These are phyloP conservation scores for Turritopsis dohrnii DNA, from an alignment of 30 jellyfish, hydroid and myxozoan species.

Conservation along the genomic window DNA sequence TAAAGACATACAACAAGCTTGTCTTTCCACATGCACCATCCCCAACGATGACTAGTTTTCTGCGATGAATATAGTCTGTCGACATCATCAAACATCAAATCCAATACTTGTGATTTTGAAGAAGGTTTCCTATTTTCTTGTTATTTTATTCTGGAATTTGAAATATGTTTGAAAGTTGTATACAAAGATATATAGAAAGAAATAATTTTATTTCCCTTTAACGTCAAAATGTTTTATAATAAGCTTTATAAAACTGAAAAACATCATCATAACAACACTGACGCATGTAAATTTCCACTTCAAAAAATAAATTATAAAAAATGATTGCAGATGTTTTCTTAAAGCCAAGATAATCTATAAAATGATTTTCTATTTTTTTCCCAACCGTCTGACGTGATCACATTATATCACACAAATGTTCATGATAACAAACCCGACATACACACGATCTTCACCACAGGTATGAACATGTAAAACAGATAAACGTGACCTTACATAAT, in stretches of 20 bases:
- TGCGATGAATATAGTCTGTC: constrained; percentile 33
- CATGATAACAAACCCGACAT: background rate
- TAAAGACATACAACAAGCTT: constrained; percentile 85
- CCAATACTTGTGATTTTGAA: too few relatives aligned
- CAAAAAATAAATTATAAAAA: background rate
- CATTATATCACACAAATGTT: background rate
- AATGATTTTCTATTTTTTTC: background rate
- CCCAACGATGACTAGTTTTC: constrained; percentile 94
- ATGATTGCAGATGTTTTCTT: background rate
- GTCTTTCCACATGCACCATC: constrained; percentile 99
- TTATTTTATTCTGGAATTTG: background rate
- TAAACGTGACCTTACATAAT: background rate
- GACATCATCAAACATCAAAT: background rate
- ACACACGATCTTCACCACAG: background rate
- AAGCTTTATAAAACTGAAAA: background rate
- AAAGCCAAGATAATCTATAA: background rate
- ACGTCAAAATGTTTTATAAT: background rate
- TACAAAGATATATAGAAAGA: background rate
- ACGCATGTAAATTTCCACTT: background rate
- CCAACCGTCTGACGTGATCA: background rate
- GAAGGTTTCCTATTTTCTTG: too few relatives aligned
- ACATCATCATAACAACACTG: background rate
- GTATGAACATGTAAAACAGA: background rate
- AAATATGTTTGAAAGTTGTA: background rate
- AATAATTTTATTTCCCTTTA: background rate